These are phyloP conservation scores for Promerops cafer DNA, from an alignment of 2,113 vertebrate species.

Conservation along the genomic window DNA sequence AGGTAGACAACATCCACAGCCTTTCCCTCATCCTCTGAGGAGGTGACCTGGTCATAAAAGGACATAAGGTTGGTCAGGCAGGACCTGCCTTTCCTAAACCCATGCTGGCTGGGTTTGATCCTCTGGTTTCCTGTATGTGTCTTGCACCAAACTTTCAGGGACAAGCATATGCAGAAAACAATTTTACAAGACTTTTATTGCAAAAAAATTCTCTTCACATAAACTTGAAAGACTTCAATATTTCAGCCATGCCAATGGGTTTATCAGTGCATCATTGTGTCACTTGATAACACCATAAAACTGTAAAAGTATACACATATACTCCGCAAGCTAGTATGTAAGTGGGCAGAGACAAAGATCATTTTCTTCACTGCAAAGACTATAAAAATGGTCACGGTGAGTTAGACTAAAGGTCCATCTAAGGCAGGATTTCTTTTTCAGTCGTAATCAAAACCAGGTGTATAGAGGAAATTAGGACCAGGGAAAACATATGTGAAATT, in stretches of 20 bases:
- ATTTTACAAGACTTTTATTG: neutral
- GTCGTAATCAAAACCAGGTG: neutral
- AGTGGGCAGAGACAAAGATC: neutral
- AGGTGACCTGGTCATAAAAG: neutral
- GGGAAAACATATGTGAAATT: neutral
- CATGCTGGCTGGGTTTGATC: neutral
- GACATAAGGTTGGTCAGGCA: neutral
- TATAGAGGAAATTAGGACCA: neutral
- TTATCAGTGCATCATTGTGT: neutral
- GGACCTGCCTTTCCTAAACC: neutral
- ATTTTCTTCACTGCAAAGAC: neutral
- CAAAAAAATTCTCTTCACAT: neutral
- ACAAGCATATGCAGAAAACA: neutral
- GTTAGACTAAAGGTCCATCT: neutral
- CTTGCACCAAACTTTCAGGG: neutral
- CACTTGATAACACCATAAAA: neutral
- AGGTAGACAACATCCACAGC: neutral
- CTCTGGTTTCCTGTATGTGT: fast-evolving
- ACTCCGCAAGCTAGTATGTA: neutral
- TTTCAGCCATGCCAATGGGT: neutral
- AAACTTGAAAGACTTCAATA: neutral
- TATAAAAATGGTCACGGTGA: neutral
- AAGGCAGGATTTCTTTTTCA: neutral
- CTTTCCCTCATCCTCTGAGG: fast-evolving
- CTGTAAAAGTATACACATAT: neutral